Percentiles rank a stretch among this genome's conserved stretches.
Evolutionary conservation across 30 jellyfish, hydroid and myxozoan species (phyloP).

Genomic region (Chrysaora quinquecirrha): DNA sequence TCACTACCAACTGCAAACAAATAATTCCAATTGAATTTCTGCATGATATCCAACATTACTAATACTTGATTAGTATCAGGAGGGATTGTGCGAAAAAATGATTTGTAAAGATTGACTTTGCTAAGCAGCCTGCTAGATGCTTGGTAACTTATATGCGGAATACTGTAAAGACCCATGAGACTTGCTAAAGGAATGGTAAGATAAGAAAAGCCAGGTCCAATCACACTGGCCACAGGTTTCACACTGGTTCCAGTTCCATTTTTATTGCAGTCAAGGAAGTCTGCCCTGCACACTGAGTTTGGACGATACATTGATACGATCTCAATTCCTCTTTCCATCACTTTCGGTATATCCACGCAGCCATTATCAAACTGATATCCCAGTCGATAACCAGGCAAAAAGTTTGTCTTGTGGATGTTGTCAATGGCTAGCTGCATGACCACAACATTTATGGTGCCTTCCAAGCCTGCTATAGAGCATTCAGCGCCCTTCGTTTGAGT

Average conservation of each 20-base stretch:
- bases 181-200: slow-evolving; percentile 93
- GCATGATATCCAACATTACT: slow-evolving; percentile 83
- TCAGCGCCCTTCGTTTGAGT: slow-evolving; percentile 47
- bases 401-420: slow-evolving; percentile 12
- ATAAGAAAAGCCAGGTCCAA: slow-evolving; percentile 82
- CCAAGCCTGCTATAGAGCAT: slow-evolving; percentile 38
- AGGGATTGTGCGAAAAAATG: slow-evolving; percentile 93
- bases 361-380: slow-evolving; percentile 91
- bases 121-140: slow-evolving; percentile 90
- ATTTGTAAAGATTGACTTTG: slow-evolving; percentile 71
- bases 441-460: slow-evolving; percentile 58
- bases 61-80: slow-evolving; percentile 84
- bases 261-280: slow-evolving; percentile 65
- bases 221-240: slow-evolving; percentile 57
- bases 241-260: slow-evolving; percentile 32
- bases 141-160: slow-evolving; percentile 90
- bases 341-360: slow-evolving; percentile 68
- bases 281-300: slow-evolving; percentile 90
- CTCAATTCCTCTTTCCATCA: slow-evolving; percentile 96
- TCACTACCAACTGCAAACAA: slow-evolving; percentile 92
- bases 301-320: slow-evolving; percentile 85
- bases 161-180: slow-evolving; percentile 66
- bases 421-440: slow-evolving; percentile 83
- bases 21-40: slow-evolving; percentile 81
- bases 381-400: slow-evolving; percentile 57